Evolutionary conservation across 2,888 invertebrate genomes (phyloP), one percentile per base, ranked within the genome.

Genomic region (Nebria salina): DNA sequence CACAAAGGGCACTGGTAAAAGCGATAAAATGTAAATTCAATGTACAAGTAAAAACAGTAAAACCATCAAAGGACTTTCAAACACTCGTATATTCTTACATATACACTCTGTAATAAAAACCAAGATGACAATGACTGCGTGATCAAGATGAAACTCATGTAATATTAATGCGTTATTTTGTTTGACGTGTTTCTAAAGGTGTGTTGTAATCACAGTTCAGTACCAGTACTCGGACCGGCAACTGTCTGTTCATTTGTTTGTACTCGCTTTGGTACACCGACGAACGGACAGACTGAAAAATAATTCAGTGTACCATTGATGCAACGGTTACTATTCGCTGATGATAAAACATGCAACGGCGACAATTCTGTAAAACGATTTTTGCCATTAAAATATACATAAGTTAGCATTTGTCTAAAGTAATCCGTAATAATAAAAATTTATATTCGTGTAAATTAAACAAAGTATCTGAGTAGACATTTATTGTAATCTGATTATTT

Each of bases 1-100:
- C 34, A 72, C 41, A 72, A 25, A 54, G 54, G 54, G 54, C 13
- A 54, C 1, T 8, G 54, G 15, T 26, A 74, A 80, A 80, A 80
- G 72, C 80, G 80, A 80, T 80, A 80, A 80, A 80, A 80, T 80
- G 80, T 80, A 80, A 80, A 80, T 80, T 75, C 42, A 75, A 75
- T 80, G 70, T 80, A 65, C 64, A 68, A 64, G 80, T 75, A 80
- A 80, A 80, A 79, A 79, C 79, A 79, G 79, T 68, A 42, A n/a
- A 72, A 42, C 41, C 73, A n/a, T 73, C 73, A 73, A 73, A 73
- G 73, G 70, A 54, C 54, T 54, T 7, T 15, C 70, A 70, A 11
- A 25, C 66, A 66, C 54, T 7, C 54, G 7, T 54, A 54, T 7
- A 34, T 34, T 5, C 34, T 34, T 34, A 34, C 34, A 34, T 34